phyloP scores from a whole-genome alignment of 2,113 vertebrate species.

The Eonycteris spelaea region DNA sequence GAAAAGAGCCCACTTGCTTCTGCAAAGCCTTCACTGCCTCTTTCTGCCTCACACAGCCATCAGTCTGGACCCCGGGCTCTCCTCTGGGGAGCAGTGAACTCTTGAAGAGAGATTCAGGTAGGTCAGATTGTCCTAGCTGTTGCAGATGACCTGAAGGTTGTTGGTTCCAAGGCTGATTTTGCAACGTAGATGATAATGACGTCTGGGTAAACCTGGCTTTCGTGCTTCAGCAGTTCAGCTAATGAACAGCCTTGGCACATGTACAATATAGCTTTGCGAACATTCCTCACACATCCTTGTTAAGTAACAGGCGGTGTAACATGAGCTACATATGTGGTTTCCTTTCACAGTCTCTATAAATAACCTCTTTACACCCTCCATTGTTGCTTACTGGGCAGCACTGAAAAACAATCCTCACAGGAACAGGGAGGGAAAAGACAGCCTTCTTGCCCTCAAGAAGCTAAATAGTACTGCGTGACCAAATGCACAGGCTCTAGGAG shows the following conservation, averaged over 20 bases:
- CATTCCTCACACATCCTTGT: background rate
- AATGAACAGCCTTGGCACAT: background rate
- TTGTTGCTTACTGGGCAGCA: background rate
- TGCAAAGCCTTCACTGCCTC: background rate
- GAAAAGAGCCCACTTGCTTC: background rate
- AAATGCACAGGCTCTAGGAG: background rate
- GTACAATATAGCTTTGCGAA: background rate
- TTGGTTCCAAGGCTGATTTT: background rate
- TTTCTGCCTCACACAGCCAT: background rate
- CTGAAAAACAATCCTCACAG: background rate
- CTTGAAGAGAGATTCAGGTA: background rate
- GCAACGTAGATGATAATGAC: background rate
- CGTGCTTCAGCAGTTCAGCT: background rate
- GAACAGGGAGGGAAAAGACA: background rate
- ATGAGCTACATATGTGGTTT: background rate
- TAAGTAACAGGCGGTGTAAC: background rate
- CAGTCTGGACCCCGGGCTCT: background rate
- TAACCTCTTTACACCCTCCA: background rate
- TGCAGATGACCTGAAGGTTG: background rate
- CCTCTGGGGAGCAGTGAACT: background rate
- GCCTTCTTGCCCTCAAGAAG: conserved; percentile 10
- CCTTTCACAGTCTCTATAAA: background rate
- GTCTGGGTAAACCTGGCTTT: background rate
- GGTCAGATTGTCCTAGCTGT: background rate
- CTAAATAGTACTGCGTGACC: background rate